A percentile compares a stretch with the other conserved stretches of the same genome.
Evolutionary conservation across 1,140 invertebrate genomes (phyloP).

Genomic region (Ips nitidus): DNA sequence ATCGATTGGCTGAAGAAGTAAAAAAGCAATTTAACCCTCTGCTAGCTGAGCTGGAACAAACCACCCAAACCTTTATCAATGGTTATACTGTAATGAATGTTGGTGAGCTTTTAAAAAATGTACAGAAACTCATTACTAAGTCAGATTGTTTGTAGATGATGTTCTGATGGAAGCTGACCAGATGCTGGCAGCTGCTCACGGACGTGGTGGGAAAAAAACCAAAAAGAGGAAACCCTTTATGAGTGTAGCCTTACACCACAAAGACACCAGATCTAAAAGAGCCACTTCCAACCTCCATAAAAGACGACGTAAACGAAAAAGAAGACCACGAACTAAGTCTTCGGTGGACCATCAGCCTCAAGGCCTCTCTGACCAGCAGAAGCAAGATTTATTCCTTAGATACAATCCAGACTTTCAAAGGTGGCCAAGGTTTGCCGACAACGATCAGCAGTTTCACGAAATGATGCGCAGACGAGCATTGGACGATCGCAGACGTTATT

Average conservation of each 20-base stretch:
- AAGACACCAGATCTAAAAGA: too few relatives aligned
- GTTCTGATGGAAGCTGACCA: conserved; percentile 1
- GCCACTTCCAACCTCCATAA: too few relatives aligned
- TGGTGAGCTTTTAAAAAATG: neutral
- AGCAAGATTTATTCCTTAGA: conserved; percentile 28
- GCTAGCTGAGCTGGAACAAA: neutral
- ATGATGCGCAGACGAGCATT: conserved; percentile 4
- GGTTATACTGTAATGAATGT: neutral
- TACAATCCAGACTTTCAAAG: conserved; percentile 34
- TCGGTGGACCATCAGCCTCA: too few relatives aligned
- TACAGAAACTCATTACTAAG: neutral
- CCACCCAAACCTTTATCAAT: neutral
- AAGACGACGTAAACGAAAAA: too few relatives aligned
- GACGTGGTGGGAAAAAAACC: neutral
- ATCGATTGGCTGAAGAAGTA: neutral
- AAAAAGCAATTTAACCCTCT: neutral
- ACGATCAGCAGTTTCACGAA: conserved; percentile 12
- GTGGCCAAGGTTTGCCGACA: conserved; percentile 26
- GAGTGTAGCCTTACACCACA: neutral
- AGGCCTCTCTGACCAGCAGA: conserved; percentile 10
- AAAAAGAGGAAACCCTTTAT: conserved; percentile 5
- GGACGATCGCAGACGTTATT: conserved; percentile 8
- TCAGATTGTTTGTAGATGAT: conserved; percentile 1
- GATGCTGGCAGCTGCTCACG: neutral
- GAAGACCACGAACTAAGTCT: too few relatives aligned